Evolutionary conservation across 2,888 invertebrate genomes (phyloP).

Genomic region (Standfussiana lucernea): DNA sequence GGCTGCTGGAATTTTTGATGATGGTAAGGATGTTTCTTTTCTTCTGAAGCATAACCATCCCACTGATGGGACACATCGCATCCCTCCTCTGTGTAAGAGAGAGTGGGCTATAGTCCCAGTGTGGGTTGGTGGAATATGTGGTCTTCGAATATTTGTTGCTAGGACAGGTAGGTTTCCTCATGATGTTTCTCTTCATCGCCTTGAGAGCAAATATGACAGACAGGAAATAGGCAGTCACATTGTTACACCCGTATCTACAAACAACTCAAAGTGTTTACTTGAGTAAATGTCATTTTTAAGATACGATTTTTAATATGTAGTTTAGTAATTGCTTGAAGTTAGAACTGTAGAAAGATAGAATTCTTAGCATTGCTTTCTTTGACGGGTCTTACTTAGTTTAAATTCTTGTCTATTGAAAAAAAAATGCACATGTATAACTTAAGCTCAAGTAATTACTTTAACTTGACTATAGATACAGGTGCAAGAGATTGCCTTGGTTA

Average conservation of each 20-base stretch:
- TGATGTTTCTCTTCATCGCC: background rate
- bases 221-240: background rate
- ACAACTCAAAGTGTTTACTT: no score
- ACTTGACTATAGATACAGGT: no score
- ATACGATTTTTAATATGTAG: no score
- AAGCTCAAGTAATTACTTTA: no score
- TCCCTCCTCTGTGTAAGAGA: background rate
- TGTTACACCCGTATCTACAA: no score
- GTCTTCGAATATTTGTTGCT: background rate
- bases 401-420: no score
- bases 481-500: background rate
- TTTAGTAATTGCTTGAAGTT: no score
- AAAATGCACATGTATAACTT: no score
- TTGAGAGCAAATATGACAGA: background rate
- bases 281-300: no score
- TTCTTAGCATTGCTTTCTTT: no score
- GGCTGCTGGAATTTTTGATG: constrained; percentile 89
- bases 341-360: no score
- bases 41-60: background rate
- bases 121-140: background rate
- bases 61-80: background rate
- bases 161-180: background rate
- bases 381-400: no score
- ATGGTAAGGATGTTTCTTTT: constrained; percentile 77
- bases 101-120: background rate